Base-by-base conservation (phyloP, 1,140 invertebrate genomes). In the Lethrus apterus region DNA sequence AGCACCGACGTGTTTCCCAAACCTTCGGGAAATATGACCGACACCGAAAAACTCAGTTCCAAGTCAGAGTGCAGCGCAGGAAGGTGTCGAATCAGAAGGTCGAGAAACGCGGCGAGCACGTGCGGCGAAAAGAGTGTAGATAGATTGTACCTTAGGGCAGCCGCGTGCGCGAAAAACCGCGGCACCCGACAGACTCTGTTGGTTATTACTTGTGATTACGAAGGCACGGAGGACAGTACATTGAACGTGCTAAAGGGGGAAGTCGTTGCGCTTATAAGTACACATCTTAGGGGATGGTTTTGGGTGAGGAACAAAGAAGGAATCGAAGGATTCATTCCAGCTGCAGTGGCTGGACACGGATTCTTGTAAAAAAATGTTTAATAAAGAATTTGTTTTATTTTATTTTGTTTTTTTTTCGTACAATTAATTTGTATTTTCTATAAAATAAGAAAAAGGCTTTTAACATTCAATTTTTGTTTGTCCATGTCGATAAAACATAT, bases 1-100 rank as follows among this genome's bases (percentile, higher is more conserved):
- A 83, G 79, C 41, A 81, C 81, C 0, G 84, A 86, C 61, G 76
- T 86, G 23, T 86, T 86, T 58, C 83, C 83, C 0, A 76, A 76
- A 20, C 83, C 84, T 0, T 74, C 71, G 56, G 80, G 82, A 3
- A 84, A 83, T 57, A 75, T 83, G 64, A 85, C 81, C 0, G 83
- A 86, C 55, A 81, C 73, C 1, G 80, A 84, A 56, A 84, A 84
- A 46, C 30, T 74, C 10, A 66, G 69, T 13, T 69, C 67, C 0
- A 63, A 68, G 33, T 75, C 73, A 0, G 73, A 73, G 46, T 72
- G 67, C 42, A 67, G 70, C 8, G 62, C 44, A 2, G 31, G 44
- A n/a, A 55, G 48, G 13, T 55, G 53, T 19, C 36, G 44, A 15
- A 71, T 71, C 30, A 60, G 63, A 34, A 59, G 63, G 38, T 54